Evolutionary conservation across 1,140 invertebrate genomes (phyloP).

Genomic region (Hylaeus volcanicus): DNA sequence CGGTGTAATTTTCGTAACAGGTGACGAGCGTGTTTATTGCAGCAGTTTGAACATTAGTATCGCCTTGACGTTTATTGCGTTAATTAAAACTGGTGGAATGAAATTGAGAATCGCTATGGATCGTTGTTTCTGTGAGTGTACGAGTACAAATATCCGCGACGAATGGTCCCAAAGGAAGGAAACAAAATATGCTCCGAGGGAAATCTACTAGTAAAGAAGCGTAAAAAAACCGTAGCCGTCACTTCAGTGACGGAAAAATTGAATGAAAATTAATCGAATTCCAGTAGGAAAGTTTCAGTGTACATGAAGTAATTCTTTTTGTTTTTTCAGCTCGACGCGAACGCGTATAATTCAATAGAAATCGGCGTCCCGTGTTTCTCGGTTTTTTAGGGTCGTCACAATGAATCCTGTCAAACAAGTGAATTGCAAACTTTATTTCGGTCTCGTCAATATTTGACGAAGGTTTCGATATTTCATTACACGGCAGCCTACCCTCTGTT

Average conservation of each 20-base stretch:
- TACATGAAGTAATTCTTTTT: neutral
- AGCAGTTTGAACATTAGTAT: neutral
- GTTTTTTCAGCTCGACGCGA: neutral
- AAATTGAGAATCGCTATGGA: neutral
- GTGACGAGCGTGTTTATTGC: neutral
- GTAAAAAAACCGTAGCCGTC: neutral
- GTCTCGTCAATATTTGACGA: slow-evolving; percentile 47
- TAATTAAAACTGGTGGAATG: neutral
- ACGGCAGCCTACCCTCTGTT: neutral
- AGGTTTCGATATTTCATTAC: slow-evolving; percentile 50
- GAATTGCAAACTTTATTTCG: slow-evolving; percentile 44
- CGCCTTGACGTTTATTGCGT: neutral
- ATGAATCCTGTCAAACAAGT: slow-evolving; percentile 36
- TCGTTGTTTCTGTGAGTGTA: neutral
- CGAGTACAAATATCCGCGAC: too few species aligned
- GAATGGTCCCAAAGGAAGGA: neutral
- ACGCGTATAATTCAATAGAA: slow-evolving; percentile 1
- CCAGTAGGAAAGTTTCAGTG: neutral
- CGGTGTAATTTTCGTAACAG: neutral
- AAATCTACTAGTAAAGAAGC: neutral
- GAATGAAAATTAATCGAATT: slow-evolving; percentile 11
- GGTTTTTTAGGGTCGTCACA: slow-evolving; percentile 31
- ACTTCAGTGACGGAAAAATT: too few species aligned
- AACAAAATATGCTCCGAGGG: neutral
- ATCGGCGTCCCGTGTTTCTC: neutral